Evolutionary conservation across 2,888 invertebrate species (phyloP).

Genomic region (Agrilus cyanescens): DNA sequence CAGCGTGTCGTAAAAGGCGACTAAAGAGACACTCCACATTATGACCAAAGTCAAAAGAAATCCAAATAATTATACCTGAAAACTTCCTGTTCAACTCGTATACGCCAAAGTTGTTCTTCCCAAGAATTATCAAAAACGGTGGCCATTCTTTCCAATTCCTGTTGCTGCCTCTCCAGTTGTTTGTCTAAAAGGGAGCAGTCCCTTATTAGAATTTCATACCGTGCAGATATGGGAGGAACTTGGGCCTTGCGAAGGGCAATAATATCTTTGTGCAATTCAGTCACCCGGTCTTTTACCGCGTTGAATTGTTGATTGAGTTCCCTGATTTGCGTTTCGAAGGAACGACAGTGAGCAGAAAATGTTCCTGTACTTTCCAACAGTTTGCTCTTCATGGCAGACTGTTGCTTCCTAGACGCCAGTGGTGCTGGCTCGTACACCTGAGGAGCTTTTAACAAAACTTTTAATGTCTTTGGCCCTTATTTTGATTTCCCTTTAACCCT

Average conservation of each 20-base stretch:
- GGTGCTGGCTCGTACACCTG: constrained; percentile 29
- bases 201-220: constrained; percentile 43
- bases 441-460: constrained; percentile 21
- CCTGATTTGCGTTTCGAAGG: constrained; percentile 45
- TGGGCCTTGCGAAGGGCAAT: constrained; percentile 44
- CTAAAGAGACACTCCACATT: too few species aligned
- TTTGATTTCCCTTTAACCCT: too few species aligned
- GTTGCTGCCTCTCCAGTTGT: constrained; percentile 47
- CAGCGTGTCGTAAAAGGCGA: too few species aligned
- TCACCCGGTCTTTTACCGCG: constrained; percentile 49
- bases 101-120: constrained; percentile 60
- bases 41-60: too few species aligned
- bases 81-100: constrained; percentile 56
- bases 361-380: constrained; percentile 43
- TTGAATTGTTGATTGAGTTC: constrained; percentile 49
- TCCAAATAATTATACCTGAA: constrained; percentile 14
- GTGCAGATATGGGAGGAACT: constrained; percentile 29
- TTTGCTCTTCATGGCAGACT: constrained; percentile 31
- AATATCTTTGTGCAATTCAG: constrained; percentile 59
- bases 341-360: constrained; percentile 50
- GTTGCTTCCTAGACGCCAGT: constrained; percentile 32
- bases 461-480: too few species aligned
- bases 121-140: constrained; percentile 51
- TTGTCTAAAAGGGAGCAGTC: constrained; percentile 49
- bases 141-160: constrained; percentile 47